phyloP scores from a whole-genome alignment of 1,140 invertebrate species.

The Arctopsyche grandis region DNA sequence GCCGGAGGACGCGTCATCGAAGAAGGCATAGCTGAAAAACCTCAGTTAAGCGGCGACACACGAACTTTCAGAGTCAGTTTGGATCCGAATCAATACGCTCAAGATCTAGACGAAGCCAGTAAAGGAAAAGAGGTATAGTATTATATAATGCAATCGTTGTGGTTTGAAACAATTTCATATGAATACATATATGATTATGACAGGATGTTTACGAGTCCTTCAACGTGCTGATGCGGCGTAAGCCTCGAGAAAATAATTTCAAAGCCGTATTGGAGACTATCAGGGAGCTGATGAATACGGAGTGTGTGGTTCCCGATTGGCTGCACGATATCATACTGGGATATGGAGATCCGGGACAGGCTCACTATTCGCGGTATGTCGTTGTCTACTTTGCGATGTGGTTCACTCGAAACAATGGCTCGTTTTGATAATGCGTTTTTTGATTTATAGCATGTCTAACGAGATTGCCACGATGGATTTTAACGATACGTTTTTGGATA shows the following conservation, averaged over 20 bases:
- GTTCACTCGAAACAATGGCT: background rate
- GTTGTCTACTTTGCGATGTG: background rate
- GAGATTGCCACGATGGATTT: slow-evolving; percentile 84
- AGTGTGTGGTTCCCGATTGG: slow-evolving; percentile 99
- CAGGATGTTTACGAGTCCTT: slow-evolving; percentile 96
- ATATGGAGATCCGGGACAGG: slow-evolving; percentile 95
- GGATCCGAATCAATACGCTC: slow-evolving; percentile 95
- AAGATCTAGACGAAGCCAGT: slow-evolving; percentile 87
- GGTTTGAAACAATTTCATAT: background rate
- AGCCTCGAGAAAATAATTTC: slow-evolving; percentile 99
- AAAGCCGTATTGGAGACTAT: slow-evolving; percentile 99
- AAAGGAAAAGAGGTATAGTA: slow-evolving; percentile 74
- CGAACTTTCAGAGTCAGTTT: slow-evolving; percentile 94
- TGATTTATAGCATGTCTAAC: slow-evolving; percentile 62
- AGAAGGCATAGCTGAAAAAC: slow-evolving; percentile 92
- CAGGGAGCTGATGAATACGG: slow-evolving; percentile 97
- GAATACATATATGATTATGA: slow-evolving; percentile 36
- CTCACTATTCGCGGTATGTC: slow-evolving; percentile 87
- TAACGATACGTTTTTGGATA: slow-evolving; percentile 96
- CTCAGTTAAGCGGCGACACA: slow-evolving; percentile 85
- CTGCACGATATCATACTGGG: slow-evolving; percentile 97
- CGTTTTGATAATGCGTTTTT: background rate
- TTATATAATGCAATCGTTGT: slow-evolving; percentile 13
- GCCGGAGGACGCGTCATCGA: slow-evolving; percentile 95
- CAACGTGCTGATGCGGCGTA: slow-evolving; percentile 95